Conservation (phyloP, 2,113 vertebrate species). For the Pygathrix nemaeus region DNA sequence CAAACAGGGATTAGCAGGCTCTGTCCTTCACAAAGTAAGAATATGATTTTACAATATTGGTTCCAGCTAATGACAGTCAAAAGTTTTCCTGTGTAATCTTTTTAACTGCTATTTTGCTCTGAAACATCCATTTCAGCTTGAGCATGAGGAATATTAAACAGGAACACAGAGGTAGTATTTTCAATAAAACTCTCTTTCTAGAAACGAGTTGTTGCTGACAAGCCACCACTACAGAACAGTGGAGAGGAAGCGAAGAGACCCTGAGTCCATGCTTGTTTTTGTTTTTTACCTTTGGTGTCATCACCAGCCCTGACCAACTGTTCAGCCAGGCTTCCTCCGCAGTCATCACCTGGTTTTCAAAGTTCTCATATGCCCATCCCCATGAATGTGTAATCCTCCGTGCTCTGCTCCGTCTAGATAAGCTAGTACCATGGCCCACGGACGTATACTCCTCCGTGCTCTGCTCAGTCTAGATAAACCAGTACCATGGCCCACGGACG, state of each 20-base stretch:
- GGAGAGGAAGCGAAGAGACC: conserved; percentile 65
- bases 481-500: too few species aligned
- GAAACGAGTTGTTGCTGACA: conserved; percentile 69
- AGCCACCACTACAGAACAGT: conserved; percentile 66
- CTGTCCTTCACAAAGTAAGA: neutral
- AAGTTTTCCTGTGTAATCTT: conserved; percentile 52
- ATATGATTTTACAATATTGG: neutral
- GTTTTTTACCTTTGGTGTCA: conserved; percentile 39
- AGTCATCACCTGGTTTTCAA: neutral
- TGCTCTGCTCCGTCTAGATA: neutral
- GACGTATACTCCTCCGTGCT: too few species aligned
- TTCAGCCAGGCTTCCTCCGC: neutral
- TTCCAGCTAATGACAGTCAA: neutral
- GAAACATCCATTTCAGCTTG: conserved; percentile 69
- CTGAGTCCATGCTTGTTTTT: conserved; percentile 54
- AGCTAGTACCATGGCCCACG: too few species aligned
- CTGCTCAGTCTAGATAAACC: too few species aligned
- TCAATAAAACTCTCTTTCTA: conserved; percentile 68
- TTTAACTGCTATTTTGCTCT: conserved; percentile 31
- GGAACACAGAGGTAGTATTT: conserved; percentile 73
- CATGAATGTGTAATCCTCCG: accelerated
- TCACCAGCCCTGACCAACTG: neutral
- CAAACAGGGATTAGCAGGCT: neutral
- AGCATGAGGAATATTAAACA: conserved; percentile 74
- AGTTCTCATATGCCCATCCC: neutral